These are phyloP conservation scores for Mechanitis messenoides DNA, from an alignment of 2,888 invertebrate species.

Conservation along the genomic window DNA sequence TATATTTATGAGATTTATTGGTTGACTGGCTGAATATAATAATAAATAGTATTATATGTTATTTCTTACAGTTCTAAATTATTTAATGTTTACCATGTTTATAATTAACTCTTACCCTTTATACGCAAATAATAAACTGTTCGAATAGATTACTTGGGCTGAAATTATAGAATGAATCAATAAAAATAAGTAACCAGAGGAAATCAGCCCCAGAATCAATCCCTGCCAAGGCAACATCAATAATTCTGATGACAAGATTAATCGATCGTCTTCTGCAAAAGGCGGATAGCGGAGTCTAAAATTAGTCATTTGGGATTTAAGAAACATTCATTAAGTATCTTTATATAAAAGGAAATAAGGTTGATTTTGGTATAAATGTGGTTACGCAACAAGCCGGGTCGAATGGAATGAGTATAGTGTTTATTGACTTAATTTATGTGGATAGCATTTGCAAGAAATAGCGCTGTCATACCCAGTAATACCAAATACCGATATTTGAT, in stretches of 20 bases:
- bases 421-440: conserved; percentile 33
- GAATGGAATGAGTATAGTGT: conserved; percentile 28
- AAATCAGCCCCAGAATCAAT: conserved; percentile 10
- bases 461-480: conserved; percentile 31
- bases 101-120: no score
- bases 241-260: conserved; percentile 64
- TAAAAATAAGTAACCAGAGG: conserved; percentile 2
- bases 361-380: conserved; percentile 6
- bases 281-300: conserved; percentile 56
- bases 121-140: no score
- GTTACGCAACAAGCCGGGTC: conserved; percentile 20
- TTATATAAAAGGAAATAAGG: conserved; percentile 13
- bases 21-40: no score
- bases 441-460: conserved; percentile 32
- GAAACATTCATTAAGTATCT: conserved; percentile 11
- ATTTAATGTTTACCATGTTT: no score
- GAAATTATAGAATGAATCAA: not conserved
- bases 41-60: no score
- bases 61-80: no score
- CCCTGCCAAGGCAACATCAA: conserved; percentile 53
- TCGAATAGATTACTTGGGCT: not conserved
- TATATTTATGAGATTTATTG: no score
- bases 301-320: conserved; percentile 68
- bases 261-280: conserved; percentile 66
- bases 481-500: conserved; percentile 23